Percentiles rank a stretch among this genome's conserved stretches.
Evolutionary conservation across 2,888 invertebrate genomes (phyloP).

Genomic region (Caenorhabditis sp.): DNA sequence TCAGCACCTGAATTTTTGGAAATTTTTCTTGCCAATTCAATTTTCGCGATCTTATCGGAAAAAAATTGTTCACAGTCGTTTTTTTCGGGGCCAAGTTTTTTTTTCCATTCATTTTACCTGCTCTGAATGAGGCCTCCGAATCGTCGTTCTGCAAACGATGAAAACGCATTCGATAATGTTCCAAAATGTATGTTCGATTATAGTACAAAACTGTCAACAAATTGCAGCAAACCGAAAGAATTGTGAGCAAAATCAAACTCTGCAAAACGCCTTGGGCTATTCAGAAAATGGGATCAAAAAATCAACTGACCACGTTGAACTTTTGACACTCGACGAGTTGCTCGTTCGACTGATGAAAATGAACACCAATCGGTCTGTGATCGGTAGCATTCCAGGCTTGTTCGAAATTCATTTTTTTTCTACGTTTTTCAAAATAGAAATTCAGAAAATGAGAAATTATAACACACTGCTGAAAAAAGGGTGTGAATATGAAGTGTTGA

Average conservation of each 20-base stretch:
- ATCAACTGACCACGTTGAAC: neutral
- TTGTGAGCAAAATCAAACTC: constrained; percentile 4
- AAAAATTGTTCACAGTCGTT: no score
- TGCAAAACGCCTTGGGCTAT: neutral
- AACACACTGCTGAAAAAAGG: no score
- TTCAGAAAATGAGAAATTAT: no score
- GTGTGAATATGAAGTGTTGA: no score
- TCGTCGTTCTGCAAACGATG: constrained; percentile 10
- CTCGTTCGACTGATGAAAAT: neutral
- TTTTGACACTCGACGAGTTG: constrained; percentile 11
- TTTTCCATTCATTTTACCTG: no score
- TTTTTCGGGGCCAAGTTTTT: no score
- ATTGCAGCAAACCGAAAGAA: constrained; percentile 13
- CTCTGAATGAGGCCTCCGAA: neutral
- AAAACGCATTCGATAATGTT: constrained; percentile 20
- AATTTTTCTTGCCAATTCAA: no score
- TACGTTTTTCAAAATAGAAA: no score
- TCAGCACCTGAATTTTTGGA: no score
- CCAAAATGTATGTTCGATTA: constrained; percentile 13
- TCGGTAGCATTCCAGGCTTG: constrained; percentile 4
- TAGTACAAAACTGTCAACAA: neutral
- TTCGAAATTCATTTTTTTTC: constrained; percentile 5
- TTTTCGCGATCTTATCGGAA: no score
- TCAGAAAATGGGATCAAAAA: no score
- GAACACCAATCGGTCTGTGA: neutral